Base-by-base conservation (phyloP, 2,888 invertebrate species). In the Acleris sparsana region DNA sequence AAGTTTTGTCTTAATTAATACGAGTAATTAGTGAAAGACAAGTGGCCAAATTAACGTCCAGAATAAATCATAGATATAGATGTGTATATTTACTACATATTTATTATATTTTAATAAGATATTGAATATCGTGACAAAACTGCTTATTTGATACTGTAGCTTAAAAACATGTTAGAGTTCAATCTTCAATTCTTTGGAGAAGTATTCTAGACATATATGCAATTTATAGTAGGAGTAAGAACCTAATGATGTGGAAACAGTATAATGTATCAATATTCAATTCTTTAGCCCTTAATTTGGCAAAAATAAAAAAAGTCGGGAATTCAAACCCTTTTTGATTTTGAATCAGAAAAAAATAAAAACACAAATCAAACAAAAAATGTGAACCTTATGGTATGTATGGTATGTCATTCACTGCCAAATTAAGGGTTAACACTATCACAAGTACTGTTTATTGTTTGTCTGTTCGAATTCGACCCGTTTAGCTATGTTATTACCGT, bases 21-120 rank as follows among this genome's bases (percentile, higher is more conserved):
- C 72, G 73, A 72, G 73, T 82, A 82, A 81, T 84, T 79, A 84
- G 74, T 81, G 80, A 85, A 86, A 84, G 84, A 89, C 86, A 87
- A 85, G 92, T 85, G 89, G 92, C 92, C 92, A 92, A 92, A 92
- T 89, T 88, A 86, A 85, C 91, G 90, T 91, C 92, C 92, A 89
- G 84, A 76, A 68, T 73, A 75, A 73, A 74, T 74, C 63, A 72
- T 73, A 77, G 72, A 71, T 75, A 56, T 46, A 75, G 72, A 75
- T 68, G 64, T 75, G 66, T 72, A 70, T 69, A 68, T 70, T 55
- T 69, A 56, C 56, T 70, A 70, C 46, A 53, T 55, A 68, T 67
- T 68, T 70, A 67, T 70, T 62, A 46, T 64, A 65, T 68, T 53
- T 63, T 62, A 68, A 29, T 39, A 67, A 43, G 48, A 67, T 48